Percentiles rank a stretch among this genome's conserved stretches.
Evolutionary conservation across 2,888 invertebrate species (phyloP).

Genomic region (Orthosia gracilis): DNA sequence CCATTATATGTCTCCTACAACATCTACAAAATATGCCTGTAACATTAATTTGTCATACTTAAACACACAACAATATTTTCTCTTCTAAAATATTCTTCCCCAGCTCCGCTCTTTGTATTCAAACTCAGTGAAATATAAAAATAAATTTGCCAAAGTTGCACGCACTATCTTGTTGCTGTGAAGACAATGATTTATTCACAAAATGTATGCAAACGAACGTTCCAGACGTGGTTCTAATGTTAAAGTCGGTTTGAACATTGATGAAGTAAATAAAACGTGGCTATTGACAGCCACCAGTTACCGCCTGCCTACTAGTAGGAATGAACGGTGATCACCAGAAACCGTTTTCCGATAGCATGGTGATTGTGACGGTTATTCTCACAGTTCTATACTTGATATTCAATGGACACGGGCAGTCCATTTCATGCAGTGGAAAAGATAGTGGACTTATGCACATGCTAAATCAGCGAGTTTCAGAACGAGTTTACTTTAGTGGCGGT

Average conservation of each 20-base stretch:
- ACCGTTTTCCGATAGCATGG: background rate
- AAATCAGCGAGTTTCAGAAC: no score
- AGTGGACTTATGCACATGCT: no score
- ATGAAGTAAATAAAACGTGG: conserved; percentile 51
- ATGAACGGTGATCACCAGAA: background rate
- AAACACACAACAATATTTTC: conserved; percentile 50
- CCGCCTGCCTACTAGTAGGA: background rate
- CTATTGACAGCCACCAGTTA: conserved; percentile 16
- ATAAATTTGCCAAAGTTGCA: conserved; percentile 85
- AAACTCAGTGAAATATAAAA: conserved; percentile 80
- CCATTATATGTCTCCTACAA: conserved; percentile 10
- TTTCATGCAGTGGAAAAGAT: no score
- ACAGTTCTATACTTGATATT: no score
- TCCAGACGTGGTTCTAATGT: conserved; percentile 64
- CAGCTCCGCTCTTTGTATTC: conserved; percentile 68
- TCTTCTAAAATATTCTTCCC: conserved; percentile 45
- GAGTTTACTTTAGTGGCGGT: no score
- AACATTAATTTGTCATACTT: conserved; percentile 46
- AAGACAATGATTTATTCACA: conserved; percentile 86
- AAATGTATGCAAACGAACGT: conserved; percentile 72
- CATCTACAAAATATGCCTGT: conserved; percentile 27
- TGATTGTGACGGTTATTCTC: background rate
- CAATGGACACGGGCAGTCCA: no score
- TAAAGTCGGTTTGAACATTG: conserved; percentile 44
- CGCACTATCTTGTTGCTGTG: conserved; percentile 86